A percentile compares a stretch with the other conserved stretches of the same genome.
Conservation (phyloP, 2,113 vertebrate genomes). For the Mionectes macconnelli region DNA sequence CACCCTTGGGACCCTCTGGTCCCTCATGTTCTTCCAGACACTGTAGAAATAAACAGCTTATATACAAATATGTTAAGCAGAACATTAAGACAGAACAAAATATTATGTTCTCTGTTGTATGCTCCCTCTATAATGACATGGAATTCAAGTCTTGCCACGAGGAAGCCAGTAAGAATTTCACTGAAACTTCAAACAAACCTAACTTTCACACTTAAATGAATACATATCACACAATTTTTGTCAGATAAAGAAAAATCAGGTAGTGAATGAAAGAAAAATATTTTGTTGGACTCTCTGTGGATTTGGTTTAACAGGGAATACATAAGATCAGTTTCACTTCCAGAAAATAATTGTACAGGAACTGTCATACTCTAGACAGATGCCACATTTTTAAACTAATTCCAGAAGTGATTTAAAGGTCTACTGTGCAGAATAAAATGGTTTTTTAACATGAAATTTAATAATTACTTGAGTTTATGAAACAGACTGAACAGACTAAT, state of each 20-base stretch:
- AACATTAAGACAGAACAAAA: constrained; percentile 3
- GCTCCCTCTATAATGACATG: neutral
- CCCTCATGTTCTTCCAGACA: neutral
- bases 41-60: neutral
- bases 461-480: neutral
- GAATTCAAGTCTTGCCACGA: neutral
- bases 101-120: neutral
- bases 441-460: neutral
- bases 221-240: neutral
- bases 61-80: neutral
- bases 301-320: neutral
- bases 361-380: neutral
- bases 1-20: neutral
- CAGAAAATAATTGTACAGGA: neutral
- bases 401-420: neutral
- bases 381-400: neutral
- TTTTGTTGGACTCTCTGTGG: neutral
- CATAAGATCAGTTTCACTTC: neutral
- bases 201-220: neutral
- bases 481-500: neutral
- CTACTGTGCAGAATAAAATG: neutral
- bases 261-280: neutral
- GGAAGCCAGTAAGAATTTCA: neutral
- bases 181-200: neutral
- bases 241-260: neutral